phyloP scores from a whole-genome alignment of 2,888 invertebrate genomes.

The Xestia xanthographa region DNA sequence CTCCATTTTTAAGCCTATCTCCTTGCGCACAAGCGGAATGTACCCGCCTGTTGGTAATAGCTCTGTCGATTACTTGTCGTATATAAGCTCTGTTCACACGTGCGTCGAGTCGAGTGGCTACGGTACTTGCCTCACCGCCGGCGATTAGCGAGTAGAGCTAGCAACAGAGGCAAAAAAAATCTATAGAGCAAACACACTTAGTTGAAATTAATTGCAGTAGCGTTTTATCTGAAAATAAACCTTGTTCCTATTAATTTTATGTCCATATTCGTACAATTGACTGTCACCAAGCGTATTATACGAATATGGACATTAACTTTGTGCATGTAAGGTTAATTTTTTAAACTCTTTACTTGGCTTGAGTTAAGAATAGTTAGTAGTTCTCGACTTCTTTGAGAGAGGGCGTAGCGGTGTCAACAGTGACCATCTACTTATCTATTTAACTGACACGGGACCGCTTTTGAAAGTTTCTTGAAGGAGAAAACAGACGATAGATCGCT shows the following conservation, averaged over 20 bases:
- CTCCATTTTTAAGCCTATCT: conserved; percentile 51
- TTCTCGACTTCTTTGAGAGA: neutral
- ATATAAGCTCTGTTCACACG: conserved; percentile 60
- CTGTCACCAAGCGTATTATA: neutral
- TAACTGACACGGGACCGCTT: neutral
- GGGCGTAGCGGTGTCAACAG: neutral
- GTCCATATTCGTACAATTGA: neutral
- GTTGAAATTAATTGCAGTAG: neutral
- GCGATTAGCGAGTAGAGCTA: neutral
- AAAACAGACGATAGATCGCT: neutral
- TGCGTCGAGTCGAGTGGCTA: conserved; percentile 31
- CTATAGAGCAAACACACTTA: neutral
- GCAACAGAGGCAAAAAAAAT: neutral
- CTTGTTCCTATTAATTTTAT: neutral
- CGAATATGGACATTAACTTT: neutral
- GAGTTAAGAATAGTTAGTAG: neutral
- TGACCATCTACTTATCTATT: neutral
- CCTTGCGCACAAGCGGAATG: conserved; percentile 43
- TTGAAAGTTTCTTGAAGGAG: neutral
- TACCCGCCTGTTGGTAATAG: conserved; percentile 60
- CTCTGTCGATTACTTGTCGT: conserved; percentile 61
- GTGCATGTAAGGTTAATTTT: neutral
- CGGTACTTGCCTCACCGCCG: neutral
- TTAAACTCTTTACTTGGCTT: neutral
- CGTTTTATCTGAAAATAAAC: neutral